phyloP scores from a whole-genome alignment of 2,888 invertebrate genomes.

The Coenonympha arcania region DNA sequence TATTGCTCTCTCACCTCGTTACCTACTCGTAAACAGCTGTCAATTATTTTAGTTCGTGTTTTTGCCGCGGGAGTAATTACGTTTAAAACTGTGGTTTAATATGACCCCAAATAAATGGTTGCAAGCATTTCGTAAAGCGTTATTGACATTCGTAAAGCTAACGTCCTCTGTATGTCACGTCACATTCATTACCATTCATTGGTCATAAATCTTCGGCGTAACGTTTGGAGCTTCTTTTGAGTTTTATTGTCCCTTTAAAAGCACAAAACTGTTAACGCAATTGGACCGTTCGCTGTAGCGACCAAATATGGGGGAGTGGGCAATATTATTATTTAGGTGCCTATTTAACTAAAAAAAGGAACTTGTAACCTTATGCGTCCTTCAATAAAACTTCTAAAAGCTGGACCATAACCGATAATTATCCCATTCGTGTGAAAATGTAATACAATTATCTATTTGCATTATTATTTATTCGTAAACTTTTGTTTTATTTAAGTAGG shows the following conservation, averaged over 20 bases:
- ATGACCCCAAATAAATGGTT: not conserved
- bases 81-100: not conserved
- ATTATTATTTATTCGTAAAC: too few relatives aligned
- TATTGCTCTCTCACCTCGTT: too few relatives aligned
- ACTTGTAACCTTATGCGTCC: too few relatives aligned
- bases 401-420: too few relatives aligned
- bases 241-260: constrained; percentile 9
- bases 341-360: too few relatives aligned
- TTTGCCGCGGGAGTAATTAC: too few relatives aligned
- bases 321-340: constrained; percentile 6
- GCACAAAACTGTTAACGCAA: constrained; percentile 11
- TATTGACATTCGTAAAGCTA: not conserved
- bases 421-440: too few relatives aligned
- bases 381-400: too few relatives aligned
- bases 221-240: not conserved
- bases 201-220: constrained; percentile 10
- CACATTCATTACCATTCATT: constrained; percentile 7
- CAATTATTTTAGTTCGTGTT: too few relatives aligned
- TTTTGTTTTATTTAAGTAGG: too few relatives aligned
- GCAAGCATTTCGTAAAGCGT: not conserved
- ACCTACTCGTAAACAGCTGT: too few relatives aligned
- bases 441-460: too few relatives aligned
- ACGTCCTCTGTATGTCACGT: not conserved
- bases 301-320: constrained; percentile 7
- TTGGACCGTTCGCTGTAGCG: constrained; percentile 9